These are phyloP conservation scores for Labeo calbasu DNA, from an alignment of 2,797 vertebrate species.

Conservation along the genomic window DNA sequence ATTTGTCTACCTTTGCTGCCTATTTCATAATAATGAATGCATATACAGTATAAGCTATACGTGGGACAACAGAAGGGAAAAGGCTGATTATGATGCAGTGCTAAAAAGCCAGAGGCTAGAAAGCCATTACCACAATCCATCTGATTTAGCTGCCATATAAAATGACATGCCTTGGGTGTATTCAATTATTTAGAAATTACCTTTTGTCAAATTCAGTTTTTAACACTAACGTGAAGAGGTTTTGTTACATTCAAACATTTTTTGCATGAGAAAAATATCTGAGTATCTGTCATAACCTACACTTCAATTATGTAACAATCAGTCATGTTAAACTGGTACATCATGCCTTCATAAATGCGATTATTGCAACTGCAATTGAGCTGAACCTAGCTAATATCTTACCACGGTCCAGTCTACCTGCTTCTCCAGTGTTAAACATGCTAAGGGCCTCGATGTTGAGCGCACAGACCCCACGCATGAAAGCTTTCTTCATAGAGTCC, in stretches of 20 bases:
- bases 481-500: conserved; percentile 95
- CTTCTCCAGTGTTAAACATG: conserved; percentile 86
- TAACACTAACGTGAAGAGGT: not conserved
- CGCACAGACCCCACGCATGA: conserved; percentile 97
- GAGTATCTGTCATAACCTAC: not conserved
- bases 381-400: not conserved
- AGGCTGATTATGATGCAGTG: not conserved
- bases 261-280: not conserved
- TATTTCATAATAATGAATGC: not conserved
- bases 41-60: not conserved
- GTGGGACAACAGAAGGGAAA: not conserved
- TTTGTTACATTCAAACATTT: not conserved
- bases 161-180: not conserved
- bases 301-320: not conserved
- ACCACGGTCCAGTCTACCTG: conserved; percentile 72
- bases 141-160: conserved; percentile 1
- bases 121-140: not conserved
- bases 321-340: not conserved
- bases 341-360: not conserved
- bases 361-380: not conserved
- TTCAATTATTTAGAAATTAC: not conserved
- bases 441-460: conserved; percentile 95
- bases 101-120: not conserved
- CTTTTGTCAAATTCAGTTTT: not conserved
- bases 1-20: not conserved